These are phyloP conservation scores for Synanthedon tipuliformis DNA, from an alignment of 2,888 invertebrate genomes.

Conservation along the genomic window DNA sequence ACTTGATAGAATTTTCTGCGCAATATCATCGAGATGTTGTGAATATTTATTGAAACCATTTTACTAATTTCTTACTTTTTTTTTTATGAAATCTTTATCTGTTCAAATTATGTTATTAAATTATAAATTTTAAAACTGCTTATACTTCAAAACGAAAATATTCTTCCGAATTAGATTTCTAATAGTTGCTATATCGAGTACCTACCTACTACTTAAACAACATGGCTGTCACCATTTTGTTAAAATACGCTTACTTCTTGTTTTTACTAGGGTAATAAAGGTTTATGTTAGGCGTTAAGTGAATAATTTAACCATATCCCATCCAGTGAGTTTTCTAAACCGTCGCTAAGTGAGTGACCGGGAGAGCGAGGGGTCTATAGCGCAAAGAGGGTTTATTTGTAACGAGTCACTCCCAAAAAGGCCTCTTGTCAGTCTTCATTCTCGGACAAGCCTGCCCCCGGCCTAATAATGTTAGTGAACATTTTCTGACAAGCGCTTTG, in stretches of 20 bases:
- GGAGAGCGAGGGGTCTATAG: conserved; percentile 1
- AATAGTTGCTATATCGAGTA: too few relatives aligned
- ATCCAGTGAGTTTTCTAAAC: conserved; percentile 3
- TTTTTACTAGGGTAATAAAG: conserved; percentile 4
- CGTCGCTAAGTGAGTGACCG: conserved; percentile 7
- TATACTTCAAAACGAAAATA: too few relatives aligned
- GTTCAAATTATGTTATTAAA: too few relatives aligned
- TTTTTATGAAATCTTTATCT: too few relatives aligned
- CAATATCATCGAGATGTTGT: too few relatives aligned
- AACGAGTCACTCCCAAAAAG: conserved; percentile 17
- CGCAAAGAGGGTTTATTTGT: conserved; percentile 37
- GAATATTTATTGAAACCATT: too few relatives aligned
- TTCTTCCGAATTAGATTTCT: too few relatives aligned
- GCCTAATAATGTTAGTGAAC: conserved; percentile 22
- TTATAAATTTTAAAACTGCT: too few relatives aligned
- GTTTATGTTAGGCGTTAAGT: not conserved
- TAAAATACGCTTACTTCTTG: conserved; percentile 3
- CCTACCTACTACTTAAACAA: too few relatives aligned
- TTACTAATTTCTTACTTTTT: too few relatives aligned
- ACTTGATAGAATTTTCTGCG: too few relatives aligned
- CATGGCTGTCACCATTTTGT: not conserved
- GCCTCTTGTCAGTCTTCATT: conserved; percentile 34
- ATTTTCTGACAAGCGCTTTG: conserved; percentile 11
- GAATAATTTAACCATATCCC: conserved; percentile 10
- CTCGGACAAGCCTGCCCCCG: conserved; percentile 16